Conservation (phyloP, 2,797 vertebrate genomes). For the Cheracebus regulus region DNA sequence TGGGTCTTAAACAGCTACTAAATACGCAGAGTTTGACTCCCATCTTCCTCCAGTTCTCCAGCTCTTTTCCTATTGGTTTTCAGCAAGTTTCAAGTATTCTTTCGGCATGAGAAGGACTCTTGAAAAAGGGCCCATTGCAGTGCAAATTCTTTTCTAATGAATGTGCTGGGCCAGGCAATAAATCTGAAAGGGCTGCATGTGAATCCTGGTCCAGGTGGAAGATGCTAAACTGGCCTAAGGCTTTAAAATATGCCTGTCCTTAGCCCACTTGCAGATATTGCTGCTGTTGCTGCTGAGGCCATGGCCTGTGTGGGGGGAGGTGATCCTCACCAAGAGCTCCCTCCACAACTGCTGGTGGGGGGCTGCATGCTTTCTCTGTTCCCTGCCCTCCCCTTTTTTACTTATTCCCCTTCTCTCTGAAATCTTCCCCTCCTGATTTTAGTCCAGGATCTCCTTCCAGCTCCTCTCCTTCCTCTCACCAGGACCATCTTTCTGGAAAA, state of each 20-base stretch:
- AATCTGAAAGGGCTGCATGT: not conserved
- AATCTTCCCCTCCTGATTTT: not conserved
- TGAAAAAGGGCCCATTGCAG: not conserved
- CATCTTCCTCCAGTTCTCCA: not conserved
- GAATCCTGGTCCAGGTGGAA: not conserved
- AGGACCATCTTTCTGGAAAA: not conserved
- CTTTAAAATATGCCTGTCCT: not conserved
- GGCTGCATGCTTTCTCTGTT: not conserved
- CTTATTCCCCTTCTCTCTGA: not conserved
- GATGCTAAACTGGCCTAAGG: not conserved
- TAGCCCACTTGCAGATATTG: not conserved
- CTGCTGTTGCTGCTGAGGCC: rapidly evolving
- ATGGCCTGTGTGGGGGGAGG: not conserved
- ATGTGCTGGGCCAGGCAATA: not conserved
- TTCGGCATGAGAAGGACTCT: not conserved
- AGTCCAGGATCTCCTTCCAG: not conserved
- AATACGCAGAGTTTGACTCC: not conserved
- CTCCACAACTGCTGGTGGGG: not conserved
- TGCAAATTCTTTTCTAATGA: not conserved
- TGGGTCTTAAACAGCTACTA: not conserved
- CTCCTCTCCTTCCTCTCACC: not conserved
- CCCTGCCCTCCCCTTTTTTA: not conserved
- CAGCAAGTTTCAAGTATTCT: not conserved
- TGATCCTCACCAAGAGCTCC: not conserved
- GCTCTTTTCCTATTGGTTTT: not conserved